These are phyloP conservation scores for Propithecus coquereli DNA, from an alignment of 2,113 vertebrate genomes.

Conservation along the genomic window DNA sequence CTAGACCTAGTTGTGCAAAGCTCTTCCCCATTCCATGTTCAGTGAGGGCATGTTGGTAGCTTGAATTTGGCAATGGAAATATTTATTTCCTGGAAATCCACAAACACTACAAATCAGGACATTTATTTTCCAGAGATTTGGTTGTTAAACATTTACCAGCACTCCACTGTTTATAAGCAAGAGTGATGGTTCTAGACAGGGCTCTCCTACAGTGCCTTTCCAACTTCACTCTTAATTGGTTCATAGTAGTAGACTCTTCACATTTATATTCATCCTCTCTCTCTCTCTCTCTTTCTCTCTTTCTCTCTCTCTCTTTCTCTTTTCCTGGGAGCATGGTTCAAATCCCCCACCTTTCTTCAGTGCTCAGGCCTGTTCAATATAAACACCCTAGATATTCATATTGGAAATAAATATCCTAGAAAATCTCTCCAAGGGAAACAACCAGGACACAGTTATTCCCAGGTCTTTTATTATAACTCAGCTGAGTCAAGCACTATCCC, in stretches of 20 bases:
- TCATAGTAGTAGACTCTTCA: background rate
- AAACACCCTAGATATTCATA: background rate
- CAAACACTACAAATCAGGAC: background rate
- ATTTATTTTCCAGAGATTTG: constrained; percentile 11
- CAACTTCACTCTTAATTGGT: background rate
- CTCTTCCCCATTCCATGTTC: background rate
- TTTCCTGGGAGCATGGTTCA: background rate
- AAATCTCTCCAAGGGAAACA: background rate
- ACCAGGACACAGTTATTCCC: background rate
- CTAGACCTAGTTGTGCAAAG: no score
- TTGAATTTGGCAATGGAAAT: background rate
- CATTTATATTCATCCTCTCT: background rate
- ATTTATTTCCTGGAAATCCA: background rate
- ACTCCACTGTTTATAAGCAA: background rate
- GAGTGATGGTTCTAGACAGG: background rate
- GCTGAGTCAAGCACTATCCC: background rate
- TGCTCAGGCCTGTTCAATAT: background rate
- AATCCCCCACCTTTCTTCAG: background rate
- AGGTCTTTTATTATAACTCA: background rate
- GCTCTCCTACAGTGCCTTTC: background rate
- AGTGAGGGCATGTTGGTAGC: background rate
- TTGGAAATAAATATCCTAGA: background rate
- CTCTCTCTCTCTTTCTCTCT: no score
- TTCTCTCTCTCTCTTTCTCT: no score
- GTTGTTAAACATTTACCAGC: background rate